Base-by-base conservation (phyloP, 2,113 vertebrate species). In the Phyllopteryx taeniolatus region DNA sequence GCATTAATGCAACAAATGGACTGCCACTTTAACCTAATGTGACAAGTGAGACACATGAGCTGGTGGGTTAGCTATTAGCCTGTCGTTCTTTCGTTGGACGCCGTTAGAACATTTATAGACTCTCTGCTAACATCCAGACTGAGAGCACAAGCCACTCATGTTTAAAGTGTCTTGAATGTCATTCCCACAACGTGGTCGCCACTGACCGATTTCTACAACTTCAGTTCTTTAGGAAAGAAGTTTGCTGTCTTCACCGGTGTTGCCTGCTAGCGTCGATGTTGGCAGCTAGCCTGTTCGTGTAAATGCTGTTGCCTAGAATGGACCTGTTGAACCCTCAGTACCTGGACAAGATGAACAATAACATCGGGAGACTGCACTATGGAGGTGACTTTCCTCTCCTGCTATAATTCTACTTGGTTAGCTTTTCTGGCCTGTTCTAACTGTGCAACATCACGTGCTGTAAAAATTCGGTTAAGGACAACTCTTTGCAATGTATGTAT, bases 281-380 rank as follows among this genome's bases (percentile, higher is more conserved):
- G 92, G 91, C 91, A 85, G 70, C 65, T 57, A 86, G 79, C 92
- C 77, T 90, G 90, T 90, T 83, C 89, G 80, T 90, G 81, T 96
- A 92, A 95, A 98, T 96, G 96, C 94, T 95, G 54, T 92, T 94
- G 82, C 91, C 94, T 94, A 97, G 92, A 93, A 99, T 98, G 97
- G 96, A 99, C 94, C 94, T 99, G 94, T 93, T 99, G 95, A 98
- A 98, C 92, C 94, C 95, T 92, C 95, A 95, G 88, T 96, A 96
- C 92, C 88, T 98, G 96, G 96, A 98, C 94, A 98, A 97, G 92
- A 96, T 98, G 96, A 97, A 96, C 95, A 96, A 97, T 92, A 97
- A 95, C 79, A 95, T 97, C 67, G 95, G 95, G 86, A 95, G 96
- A 86, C 94, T 99, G 79, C 95, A 97, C 91, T 98, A 95, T 14